A percentile compares a stretch with the other conserved stretches of the same genome.
Conservation (phyloP, 2,113 vertebrate species). For the Muscicapa adusta region DNA sequence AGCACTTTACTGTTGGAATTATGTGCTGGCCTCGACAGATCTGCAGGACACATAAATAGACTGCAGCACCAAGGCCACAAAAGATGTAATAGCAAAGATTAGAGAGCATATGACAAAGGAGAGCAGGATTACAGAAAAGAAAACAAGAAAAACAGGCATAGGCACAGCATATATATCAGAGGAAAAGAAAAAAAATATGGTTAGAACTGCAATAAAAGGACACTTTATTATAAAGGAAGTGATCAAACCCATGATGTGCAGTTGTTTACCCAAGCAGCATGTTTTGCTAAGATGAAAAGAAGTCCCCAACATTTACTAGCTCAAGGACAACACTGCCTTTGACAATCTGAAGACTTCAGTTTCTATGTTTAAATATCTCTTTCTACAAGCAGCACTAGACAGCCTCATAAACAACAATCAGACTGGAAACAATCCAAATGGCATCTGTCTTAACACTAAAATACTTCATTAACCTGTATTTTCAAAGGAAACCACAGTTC, state of each 20-base stretch:
- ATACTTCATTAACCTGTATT: neutral
- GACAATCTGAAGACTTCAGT: neutral
- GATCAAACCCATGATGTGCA: neutral
- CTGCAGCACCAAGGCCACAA: neutral
- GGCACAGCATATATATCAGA: neutral
- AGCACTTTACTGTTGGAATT: neutral
- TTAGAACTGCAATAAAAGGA: neutral
- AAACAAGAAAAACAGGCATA: neutral
- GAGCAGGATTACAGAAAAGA: neutral
- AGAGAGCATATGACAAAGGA: neutral
- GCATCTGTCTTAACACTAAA: neutral
- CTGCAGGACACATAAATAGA: neutral
- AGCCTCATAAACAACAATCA: neutral
- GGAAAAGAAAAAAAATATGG: neutral
- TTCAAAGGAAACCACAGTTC: neutral
- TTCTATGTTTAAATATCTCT: neutral
- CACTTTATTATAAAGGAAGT: neutral
- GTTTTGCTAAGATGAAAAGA: neutral
- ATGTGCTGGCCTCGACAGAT: neutral
- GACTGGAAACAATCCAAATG: neutral
- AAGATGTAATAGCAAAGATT: neutral
- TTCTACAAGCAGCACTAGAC: neutral
- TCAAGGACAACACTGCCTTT: neutral
- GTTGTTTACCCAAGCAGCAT: neutral
- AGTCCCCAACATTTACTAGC: neutral